Conservation (phyloP, 2,888 invertebrate genomes). For the Melanophora roralis region DNA sequence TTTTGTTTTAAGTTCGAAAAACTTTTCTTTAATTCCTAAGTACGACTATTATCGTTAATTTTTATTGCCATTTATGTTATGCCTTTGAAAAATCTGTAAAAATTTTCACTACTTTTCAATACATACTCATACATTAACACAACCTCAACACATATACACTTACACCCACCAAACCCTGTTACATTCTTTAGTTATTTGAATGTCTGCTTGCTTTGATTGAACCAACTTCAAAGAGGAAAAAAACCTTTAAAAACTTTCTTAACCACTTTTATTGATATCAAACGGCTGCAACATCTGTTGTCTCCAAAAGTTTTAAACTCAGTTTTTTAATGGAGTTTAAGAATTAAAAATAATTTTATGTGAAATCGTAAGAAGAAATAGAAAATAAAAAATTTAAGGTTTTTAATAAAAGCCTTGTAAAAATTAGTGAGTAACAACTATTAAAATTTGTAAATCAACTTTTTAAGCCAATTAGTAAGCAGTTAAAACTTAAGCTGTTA, state of each 20-base stretch:
- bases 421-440: too few relatives aligned
- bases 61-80: slow-evolving; percentile 6
- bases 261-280: slow-evolving; percentile 49
- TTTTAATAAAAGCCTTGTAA: too few relatives aligned
- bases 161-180: neutral
- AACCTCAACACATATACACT: neutral
- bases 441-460: too few relatives aligned
- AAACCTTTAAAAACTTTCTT: slow-evolving; percentile 28
- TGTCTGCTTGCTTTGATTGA: slow-evolving; percentile 21
- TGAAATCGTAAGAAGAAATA: too few relatives aligned
- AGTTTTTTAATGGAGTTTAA: neutral
- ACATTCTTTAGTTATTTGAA: neutral
- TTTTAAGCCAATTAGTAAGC: too few relatives aligned
- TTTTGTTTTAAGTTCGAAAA: too few relatives aligned
- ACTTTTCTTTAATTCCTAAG: too few relatives aligned
- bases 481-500: too few relatives aligned
- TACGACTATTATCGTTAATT: slow-evolving; percentile 1
- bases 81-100: slow-evolving; percentile 25
- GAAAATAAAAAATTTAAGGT: too few relatives aligned
- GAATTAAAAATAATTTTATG: too few relatives aligned
- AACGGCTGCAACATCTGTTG: slow-evolving; percentile 50
- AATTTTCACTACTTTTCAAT: slow-evolving; percentile 9
- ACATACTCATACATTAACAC: neutral
- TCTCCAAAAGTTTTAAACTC: slow-evolving; percentile 30
- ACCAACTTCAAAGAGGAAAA: neutral